Percentiles rank a stretch among this genome's conserved stretches.
These are phyloP conservation scores for Microctenopoma steveboyesi DNA, from an alignment of 2,797 vertebrate species.

Conservation along the genomic window DNA sequence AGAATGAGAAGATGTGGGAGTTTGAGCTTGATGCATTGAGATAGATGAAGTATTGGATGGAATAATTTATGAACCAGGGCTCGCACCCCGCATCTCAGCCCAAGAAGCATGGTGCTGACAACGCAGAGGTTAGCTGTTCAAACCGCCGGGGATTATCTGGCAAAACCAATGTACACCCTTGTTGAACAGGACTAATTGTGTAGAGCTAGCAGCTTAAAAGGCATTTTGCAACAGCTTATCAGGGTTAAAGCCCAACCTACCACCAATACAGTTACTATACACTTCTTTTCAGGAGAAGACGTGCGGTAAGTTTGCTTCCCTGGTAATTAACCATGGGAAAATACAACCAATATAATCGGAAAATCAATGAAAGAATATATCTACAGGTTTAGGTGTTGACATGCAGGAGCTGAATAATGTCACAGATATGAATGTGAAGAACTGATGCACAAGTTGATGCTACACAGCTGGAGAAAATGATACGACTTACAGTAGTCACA, in stretches of 20 bases:
- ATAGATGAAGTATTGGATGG: conserved; percentile 69
- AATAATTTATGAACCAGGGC: conserved; percentile 71
- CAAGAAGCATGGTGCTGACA: conserved; percentile 52
- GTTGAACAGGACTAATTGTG: conserved; percentile 65
- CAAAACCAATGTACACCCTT: conserved; percentile 54
- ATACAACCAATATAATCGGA: not conserved
- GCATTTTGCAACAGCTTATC: conserved; percentile 59
- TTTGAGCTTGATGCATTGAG: conserved; percentile 73
- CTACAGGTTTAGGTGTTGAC: too few relatives aligned
- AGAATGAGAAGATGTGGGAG: conserved; percentile 56
- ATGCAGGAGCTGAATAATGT: not conserved
- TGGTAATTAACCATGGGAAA: not conserved
- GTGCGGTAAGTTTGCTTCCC: not conserved
- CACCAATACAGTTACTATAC: conserved; percentile 16
- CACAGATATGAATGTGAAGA: not conserved
- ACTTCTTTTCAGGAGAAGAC: not conserved
- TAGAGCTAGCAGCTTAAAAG: conserved; percentile 57
- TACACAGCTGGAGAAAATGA: too few relatives aligned
- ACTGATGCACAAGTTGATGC: not conserved
- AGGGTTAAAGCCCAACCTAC: conserved; percentile 42
- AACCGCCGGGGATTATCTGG: conserved; percentile 59
- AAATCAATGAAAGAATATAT: too few relatives aligned
- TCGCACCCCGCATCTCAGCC: conserved; percentile 28
- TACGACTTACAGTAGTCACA: too few relatives aligned
- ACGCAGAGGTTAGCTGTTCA: conserved; percentile 72